phyloP scores from a whole-genome alignment of 2,113 vertebrate species.

The Gambusia affinis region DNA sequence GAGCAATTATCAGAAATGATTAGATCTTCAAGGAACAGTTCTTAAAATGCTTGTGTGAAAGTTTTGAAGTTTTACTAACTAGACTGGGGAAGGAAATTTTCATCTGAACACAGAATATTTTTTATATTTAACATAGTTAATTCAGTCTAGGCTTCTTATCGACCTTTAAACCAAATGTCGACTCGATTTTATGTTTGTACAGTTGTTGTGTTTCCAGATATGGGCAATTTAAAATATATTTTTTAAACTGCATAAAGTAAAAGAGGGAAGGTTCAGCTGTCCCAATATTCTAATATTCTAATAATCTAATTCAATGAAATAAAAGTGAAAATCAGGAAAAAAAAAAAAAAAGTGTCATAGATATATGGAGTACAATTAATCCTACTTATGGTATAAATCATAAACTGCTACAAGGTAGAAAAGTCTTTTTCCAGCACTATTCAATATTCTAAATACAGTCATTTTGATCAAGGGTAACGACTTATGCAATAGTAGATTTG shows the following conservation, averaged over 20 bases:
- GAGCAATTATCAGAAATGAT: not conserved
- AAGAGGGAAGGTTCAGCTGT: not conserved
- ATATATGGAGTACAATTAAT: too few relatives aligned
- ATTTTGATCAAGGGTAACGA: not conserved
- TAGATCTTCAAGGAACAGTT: not conserved
- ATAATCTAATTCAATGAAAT: not conserved
- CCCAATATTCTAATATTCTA: not conserved
- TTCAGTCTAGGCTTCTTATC: not conserved
- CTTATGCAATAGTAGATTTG: not conserved
- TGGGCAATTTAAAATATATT: not conserved
- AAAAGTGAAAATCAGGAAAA: not conserved
- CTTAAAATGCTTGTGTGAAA: not conserved
- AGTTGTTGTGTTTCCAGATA: not conserved
- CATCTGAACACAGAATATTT: not conserved
- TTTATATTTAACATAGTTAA: not conserved
- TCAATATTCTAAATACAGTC: too few relatives aligned
- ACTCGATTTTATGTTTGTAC: not conserved
- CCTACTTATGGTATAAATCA: too few relatives aligned
- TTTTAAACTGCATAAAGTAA: not conserved
- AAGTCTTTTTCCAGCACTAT: not conserved
- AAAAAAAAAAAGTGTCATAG: too few relatives aligned
- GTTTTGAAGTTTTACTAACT: not conserved
- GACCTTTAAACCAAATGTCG: not conserved
- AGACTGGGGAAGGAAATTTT: not conserved
- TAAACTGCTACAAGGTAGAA: not conserved